Evolutionary conservation across 1,140 invertebrate genomes (phyloP).

Genomic region (Ceratitis capitata): DNA sequence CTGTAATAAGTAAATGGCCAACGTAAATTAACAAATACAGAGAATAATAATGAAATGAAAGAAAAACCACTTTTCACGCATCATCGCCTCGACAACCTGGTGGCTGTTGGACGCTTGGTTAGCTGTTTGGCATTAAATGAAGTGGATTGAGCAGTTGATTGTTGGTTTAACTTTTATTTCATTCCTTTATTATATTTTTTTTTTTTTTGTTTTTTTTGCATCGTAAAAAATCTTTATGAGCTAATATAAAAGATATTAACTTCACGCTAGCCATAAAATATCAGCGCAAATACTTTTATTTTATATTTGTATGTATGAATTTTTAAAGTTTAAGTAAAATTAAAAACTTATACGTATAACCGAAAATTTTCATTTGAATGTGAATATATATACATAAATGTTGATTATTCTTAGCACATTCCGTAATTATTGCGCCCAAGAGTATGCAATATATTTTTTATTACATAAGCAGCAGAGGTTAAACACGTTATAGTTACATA

Average conservation of each 20-base stretch:
- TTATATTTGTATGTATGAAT: not conserved
- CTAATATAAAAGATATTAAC: slow-evolving; percentile 39
- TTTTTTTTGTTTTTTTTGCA: not conserved
- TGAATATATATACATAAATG: not conserved
- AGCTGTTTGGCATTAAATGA: slow-evolving; percentile 10
- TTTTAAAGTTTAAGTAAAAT: not conserved
- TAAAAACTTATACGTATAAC: not conserved
- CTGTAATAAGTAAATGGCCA: not conserved
- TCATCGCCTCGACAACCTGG: not conserved
- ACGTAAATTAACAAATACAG: not conserved
- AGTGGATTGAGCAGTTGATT: not conserved
- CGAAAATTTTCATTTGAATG: not conserved
- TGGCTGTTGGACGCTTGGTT: no score
- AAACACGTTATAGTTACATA: no score
- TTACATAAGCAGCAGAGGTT: not conserved
- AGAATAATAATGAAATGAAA: not conserved
- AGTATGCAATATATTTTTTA: not conserved
- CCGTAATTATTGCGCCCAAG: not conserved
- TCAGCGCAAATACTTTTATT: not conserved
- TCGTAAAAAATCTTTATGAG: slow-evolving; percentile 13
- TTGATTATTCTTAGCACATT: not conserved
- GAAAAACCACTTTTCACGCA: slow-evolving; percentile 14
- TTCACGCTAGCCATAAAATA: not conserved
- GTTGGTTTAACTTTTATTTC: no score
- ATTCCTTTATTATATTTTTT: no score